Base-by-base conservation (phyloP, 2,888 invertebrate species). In the Therioaphis trifolii region DNA sequence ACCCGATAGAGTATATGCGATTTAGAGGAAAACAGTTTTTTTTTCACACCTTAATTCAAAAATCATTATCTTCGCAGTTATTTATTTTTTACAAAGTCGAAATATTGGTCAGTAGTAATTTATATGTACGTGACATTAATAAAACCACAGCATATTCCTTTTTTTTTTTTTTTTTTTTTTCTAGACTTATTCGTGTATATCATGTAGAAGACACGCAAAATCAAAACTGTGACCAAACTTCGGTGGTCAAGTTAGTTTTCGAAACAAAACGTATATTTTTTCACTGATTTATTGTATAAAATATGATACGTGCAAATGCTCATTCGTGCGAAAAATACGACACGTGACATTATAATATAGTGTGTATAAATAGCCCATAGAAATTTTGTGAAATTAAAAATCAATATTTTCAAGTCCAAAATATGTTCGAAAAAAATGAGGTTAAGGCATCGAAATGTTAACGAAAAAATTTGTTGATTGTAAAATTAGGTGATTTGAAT, bases 101-200 rank as follows among this genome's bases (percentile, higher is more conserved):
- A n/a, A 75, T 75, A 4, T 75, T 58, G 75, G 75, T 75, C 75
- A 75, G 24, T 43, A 40, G 49, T 58, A 75, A 75, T 35, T 35
- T 58, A 52, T 58, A 75, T 40, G 58, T 75, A 75, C 55, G 75
- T 75, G 75, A 75, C 43, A 58, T 74, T 52, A n/a, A n/a, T n/a
- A 58, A 40, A 74, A 55, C 74, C 74, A 40, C 55, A 55, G 12
- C 7, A 14, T 72, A 18, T 11, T 9, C 46, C 12, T 46, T 46
- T 46, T 46, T 46, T 46, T 46, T 46, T 12, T 12, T n/a, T 58
- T 24, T 58, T 61, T 72, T 21, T 52, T 35, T 72, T 15, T 21
- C 21, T 12, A 15, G 35, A 55, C 4, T 40, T 55, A 24, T 55
- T 52, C 9, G 55, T 35, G 21, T 55, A 12, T 7, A 7, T 74